Evolutionary conservation across 1,140 invertebrate genomes (phyloP).

Genomic region (Brachionus rotundiformis): DNA sequence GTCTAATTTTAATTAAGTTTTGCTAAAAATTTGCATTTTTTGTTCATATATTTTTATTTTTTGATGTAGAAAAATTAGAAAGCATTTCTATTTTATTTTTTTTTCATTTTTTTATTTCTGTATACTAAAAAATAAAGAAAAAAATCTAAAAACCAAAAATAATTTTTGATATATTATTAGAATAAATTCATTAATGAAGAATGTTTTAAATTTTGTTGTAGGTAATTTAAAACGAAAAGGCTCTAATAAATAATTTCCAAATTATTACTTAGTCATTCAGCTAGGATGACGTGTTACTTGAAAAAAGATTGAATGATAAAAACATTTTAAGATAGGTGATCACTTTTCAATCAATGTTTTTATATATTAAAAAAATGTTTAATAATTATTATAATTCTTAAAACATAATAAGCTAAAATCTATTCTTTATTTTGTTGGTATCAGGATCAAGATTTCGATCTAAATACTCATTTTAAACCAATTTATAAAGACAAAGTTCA

Average conservation of each 20-base stretch:
- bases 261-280: background rate
- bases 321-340: background rate
- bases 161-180: constrained; percentile 10
- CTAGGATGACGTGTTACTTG: background rate
- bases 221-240: no score
- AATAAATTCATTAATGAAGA: constrained; percentile 36
- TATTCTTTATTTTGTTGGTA: background rate
- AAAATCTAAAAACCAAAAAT: background rate
- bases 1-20: constrained; percentile 34
- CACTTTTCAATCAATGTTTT: background rate
- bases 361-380: background rate
- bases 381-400: background rate
- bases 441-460: background rate
- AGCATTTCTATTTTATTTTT: constrained; percentile 6
- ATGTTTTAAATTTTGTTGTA: constrained; percentile 7
- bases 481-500: constrained; percentile 25
- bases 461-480: background rate
- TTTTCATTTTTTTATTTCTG: background rate
- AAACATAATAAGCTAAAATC: background rate
- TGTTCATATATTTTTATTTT: background rate
- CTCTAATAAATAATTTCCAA: background rate
- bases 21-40: constrained; percentile 25
- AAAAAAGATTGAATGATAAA: background rate
- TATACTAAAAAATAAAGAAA: constrained; percentile 11
- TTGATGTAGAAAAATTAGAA: constrained; percentile 3